Base-by-base conservation (phyloP, 1,140 invertebrate species). In the Protaetia brevitarsis region DNA sequence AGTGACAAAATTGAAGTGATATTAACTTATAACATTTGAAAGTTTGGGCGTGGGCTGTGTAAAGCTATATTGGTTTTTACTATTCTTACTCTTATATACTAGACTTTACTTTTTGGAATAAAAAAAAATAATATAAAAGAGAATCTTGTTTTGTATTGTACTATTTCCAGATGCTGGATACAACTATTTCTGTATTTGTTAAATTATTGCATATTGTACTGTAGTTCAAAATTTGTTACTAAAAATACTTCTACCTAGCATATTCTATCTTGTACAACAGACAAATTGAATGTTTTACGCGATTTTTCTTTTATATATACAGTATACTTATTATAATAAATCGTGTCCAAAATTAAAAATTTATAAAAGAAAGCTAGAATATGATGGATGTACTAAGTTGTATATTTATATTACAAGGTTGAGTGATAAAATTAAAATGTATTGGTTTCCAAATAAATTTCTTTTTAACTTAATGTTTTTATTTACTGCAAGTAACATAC, bases 1-100 rank as follows among this genome's bases (percentile, higher is more conserved):
- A 64, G 63, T 68, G 66, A 64, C 66, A 68, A 68, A 68, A 65
- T 68, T 68, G 21, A 68, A 68, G 66, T 68, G 66, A 68, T 68
- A 68, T 68, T 68, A 68, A 63, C 66, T n/a, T 68, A 63, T 68
- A 58, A 58, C 29, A 58, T 58, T 58, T 58, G 56, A 23, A 28
- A 58, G 28, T n/a, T 58, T 58, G 56, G 56, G 56, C 28, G 56
- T 58, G 56, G 56, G 56, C 56, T 58, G 56, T 58, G 56, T 58
- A n/a, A 58, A 58, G 56, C 23, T 58, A 45, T 45, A 19, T 45
- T 8, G 19, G 41, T n/a, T n/a, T n/a, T n/a, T n/a, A 13, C 7
- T 3, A 45, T 21, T 19, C 41, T 45, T 45, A 45, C 16, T 45
- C n/a, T 3, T 45, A 19, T 19, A 45, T 45, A 1, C 16, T 3